phyloP scores from a whole-genome alignment of 2,797 vertebrate genomes.

The Antennarius maculatus region DNA sequence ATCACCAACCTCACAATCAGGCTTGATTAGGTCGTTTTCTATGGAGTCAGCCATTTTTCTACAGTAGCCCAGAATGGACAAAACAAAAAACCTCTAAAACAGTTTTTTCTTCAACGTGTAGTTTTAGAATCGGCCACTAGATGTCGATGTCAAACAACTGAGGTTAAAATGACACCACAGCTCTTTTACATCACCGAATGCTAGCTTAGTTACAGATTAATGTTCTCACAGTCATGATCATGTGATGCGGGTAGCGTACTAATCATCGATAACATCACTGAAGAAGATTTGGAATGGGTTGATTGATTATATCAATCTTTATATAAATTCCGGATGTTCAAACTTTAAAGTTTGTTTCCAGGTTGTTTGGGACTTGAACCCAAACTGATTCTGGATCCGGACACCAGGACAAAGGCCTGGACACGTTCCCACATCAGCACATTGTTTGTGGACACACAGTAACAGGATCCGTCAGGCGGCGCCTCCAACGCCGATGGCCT shows the following conservation, averaged over 20 bases:
- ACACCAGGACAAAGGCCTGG: constrained; percentile 52
- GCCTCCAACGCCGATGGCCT: not conserved
- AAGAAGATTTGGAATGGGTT: no score
- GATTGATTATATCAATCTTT: no score
- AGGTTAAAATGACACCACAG: not conserved
- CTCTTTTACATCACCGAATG: not conserved
- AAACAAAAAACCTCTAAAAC: no score
- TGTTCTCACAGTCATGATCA: not conserved
- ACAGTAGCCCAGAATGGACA: no score
- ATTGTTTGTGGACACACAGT: constrained; percentile 46
- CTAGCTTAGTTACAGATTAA: no score
- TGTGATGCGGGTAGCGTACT: no score
- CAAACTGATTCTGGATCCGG: constrained; percentile 51
- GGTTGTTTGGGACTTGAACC: constrained; percentile 25
- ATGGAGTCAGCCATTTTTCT: no score
- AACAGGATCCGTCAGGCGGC: constrained; percentile 4
- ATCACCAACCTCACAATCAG: no score
- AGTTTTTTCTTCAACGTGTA: not conserved
- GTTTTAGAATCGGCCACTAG: not conserved
- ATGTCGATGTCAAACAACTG: not conserved
- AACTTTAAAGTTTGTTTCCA: no score
- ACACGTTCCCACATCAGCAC: constrained; percentile 59
- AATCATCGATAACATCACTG: no score
- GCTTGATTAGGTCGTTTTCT: no score
- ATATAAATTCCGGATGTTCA: no score